Base-by-base conservation (phyloP, 2,888 invertebrate genomes). In the Athripsodes cinereus region DNA sequence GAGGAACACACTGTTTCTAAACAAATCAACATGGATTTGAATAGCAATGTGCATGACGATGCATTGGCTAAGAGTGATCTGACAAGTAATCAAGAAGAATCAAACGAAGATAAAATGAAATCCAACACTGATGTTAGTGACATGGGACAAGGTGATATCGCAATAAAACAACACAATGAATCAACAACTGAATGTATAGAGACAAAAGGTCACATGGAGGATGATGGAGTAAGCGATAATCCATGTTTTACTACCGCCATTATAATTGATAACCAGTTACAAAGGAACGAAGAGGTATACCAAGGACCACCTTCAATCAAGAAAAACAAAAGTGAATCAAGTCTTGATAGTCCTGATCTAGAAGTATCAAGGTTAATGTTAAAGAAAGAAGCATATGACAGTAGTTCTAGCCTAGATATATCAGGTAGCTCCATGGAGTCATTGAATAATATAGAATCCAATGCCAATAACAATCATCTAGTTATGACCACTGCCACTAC, bases 361-460 rank as follows among this genome's bases (percentile, higher is more conserved):
- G 79, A 79, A 68, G 79, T 79, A 1, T 79, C 78, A 40, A 71
- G 77, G 62, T 67, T 78, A 2, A 79, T 79, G 76, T 67, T 69
- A 3, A 71, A 71, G 3, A 76, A 75, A 65, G 57, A 57, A 20
- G 76, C 75, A 62, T 72, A 74, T 58, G 78, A 78, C 54, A 78
- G 77, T 59, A 76, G 72, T 63, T 77, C 78, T 2, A 77, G 77
- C 16, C 64, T 79, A 22, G 78, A 79, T 63, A 73, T 79, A 55
- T 80, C 79, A 11, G 76, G 76, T 2, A 78, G 78, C 59, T 79
- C 79, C 0, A 73, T 79, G 65, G 79, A 80, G 48, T 79, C 78
- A 64, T 66, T 79, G 1, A 78, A 76, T 53, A 71, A 71, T 2
- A 67, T 62, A 46, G 65, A 64, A 18, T 57, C 48, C 3, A 48